A percentile compares a stretch with the other conserved stretches of the same genome.
Evolutionary conservation across 2,113 vertebrate species (phyloP).

Genomic region (Vulpes vulpes): DNA sequence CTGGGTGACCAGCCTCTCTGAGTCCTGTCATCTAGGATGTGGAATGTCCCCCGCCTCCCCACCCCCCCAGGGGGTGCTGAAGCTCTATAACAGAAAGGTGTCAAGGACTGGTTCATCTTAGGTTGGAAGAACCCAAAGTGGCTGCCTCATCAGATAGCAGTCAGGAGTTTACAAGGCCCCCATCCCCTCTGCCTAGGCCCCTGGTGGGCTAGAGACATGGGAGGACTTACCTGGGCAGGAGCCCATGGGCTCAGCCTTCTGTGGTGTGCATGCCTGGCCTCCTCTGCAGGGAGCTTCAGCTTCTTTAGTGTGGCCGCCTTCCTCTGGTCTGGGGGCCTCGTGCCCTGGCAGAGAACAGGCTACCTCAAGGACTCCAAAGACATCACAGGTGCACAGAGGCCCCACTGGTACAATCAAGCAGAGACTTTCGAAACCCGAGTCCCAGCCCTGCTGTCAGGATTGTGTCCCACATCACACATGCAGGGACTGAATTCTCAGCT

Average conservation of each 20-base stretch:
- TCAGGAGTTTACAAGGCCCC: not conserved
- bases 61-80: not conserved
- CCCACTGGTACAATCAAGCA: not conserved
- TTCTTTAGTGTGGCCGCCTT: not conserved
- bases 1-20: not conserved
- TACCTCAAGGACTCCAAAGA: not conserved
- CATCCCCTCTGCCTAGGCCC: not conserved
- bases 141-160: not conserved
- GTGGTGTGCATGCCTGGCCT: not conserved
- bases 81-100: not conserved
- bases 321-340: constrained; percentile 48
- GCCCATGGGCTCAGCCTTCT: not conserved
- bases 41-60: not conserved
- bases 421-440: not conserved
- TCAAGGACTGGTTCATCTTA: not conserved
- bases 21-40: not conserved
- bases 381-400: not conserved
- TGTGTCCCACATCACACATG: not conserved
- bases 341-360: constrained; percentile 39
- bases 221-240: constrained; percentile 77
- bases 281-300: constrained; percentile 13
- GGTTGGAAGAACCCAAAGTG: not conserved
- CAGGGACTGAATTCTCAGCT: not conserved
- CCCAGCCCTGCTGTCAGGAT: not conserved
- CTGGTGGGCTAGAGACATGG: accelerated